Evolutionary conservation across 2,113 vertebrate species (phyloP), one percentile per base, ranked within the genome.

Genomic region (Sylvia atricapilla): DNA sequence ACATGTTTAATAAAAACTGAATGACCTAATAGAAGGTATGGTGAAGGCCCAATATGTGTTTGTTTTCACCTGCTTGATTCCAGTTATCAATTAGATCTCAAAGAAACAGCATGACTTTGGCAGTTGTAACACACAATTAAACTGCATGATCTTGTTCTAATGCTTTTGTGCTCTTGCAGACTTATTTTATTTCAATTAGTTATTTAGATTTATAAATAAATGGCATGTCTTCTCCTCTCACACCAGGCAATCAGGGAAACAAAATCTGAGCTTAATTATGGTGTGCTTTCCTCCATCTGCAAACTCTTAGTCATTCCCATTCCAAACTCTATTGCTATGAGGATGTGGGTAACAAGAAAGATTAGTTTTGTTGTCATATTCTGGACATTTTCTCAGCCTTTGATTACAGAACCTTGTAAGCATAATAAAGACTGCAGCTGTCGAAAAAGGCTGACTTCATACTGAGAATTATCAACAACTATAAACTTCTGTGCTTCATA

Each of bases 201-300:
- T 90, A 81, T 94, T 96, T 81, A 74, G 47, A 78, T 86, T 93
- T 93, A 87, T 68, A 92, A 94, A 89, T 81, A 84, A 96, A 90
- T 92, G 52, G 9, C 52, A 75, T 56, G 41, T 56, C 79, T 92
- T 89, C 39, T 91, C 28, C 33, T 67, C 70, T 96, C 88, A 78
- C 79, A 49, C 83, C 73, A 81, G 85, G 90, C 35, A 89, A 92
- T 53, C 56, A 78, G 64, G 60, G 80, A 94, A 95, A 92, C 56
- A 96, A 95, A 96, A 90, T 50, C 79, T 83, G 86, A 84, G 75
- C 15, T 55, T 93, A 91, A 94, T 95, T 96, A 67, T 74, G 47
- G 46, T 63, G 39, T 43, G 8, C 21, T 95, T 88, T 84, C 52
- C 44, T 95, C 30, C 11, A 16, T 77, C 67, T 77, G 39, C 35